Base-by-base conservation (phyloP, 2,888 invertebrate genomes). In the Ochropacha duplaris region DNA sequence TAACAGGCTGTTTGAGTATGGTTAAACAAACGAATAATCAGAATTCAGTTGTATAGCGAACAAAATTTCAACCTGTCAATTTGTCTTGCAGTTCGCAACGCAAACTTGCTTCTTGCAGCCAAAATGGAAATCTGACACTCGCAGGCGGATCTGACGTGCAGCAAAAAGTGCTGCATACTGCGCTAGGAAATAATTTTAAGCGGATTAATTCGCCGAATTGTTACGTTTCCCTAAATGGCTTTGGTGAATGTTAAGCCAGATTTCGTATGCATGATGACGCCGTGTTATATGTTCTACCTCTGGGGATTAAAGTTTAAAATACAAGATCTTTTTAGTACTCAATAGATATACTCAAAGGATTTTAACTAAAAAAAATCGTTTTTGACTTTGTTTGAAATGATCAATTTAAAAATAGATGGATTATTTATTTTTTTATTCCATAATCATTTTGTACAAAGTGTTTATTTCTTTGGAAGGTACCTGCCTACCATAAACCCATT, bases 31-130 rank as follows among this genome's bases (percentile, higher is more conserved):
- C 14, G 16, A 39, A 39, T 14, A 6, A 39, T 16, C 39, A 39
- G 16, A 16, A n/a, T 44, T 44, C 16, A 44, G 3, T 9, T 9
- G 44, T 44, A 5, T 19, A n/a, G 9, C 44, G 19, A 44, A 49
- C 54, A 34, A 57, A 68, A 69, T 63, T 61, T 74, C 71, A 57
- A 57, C 22, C 67, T 68, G 72, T 68, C 76, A 76, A 72, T 78
- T 78, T 69, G 58, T 56, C 60, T 19, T 34, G 56, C 26, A 19
- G 12, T 49, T 63, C 58, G 63, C 36, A n/a, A n/a, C 36, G n/a
- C 14, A 67, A 64, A 61, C 61, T 61, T 50, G 60, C 59, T 64
- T 69, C 66, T 61, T 63, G 66, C 39, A 50, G 14, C 22, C 65
- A 58, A 67, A 71, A 76, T 71, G 64, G 64, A 68, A 69, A 69